Conservation (phyloP, 1,140 invertebrate genomes). For the Orius insidiosus region DNA sequence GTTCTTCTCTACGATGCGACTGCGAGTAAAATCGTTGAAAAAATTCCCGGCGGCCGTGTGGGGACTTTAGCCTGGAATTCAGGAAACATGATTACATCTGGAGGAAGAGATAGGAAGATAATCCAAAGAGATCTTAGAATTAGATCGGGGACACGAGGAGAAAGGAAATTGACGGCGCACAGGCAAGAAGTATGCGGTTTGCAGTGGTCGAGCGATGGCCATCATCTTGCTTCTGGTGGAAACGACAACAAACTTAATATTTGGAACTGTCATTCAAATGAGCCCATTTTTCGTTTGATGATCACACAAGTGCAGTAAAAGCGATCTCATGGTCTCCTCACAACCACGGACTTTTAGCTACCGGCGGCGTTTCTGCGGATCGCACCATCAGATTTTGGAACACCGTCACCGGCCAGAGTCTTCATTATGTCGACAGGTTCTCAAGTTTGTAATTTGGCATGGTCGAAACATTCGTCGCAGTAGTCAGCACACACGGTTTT, state of each 20-base stretch:
- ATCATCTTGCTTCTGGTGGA: constrained; percentile 93
- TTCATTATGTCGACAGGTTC: constrained; percentile 94
- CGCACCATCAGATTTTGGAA: constrained; percentile 97
- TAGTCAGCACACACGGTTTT: constrained; percentile 96
- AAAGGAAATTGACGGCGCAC: constrained; percentile 72
- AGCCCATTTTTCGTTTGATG: constrained; percentile 86
- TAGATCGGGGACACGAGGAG: constrained; percentile 53
- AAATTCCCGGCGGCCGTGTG: constrained; percentile 77
- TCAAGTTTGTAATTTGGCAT: constrained; percentile 94
- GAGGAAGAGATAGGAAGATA: constrained; percentile 85
- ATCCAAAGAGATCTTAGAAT: constrained; percentile 85
- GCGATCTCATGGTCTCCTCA: constrained; percentile 99
- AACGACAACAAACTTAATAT: constrained; percentile 98
- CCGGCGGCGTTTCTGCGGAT: constrained; percentile 95
- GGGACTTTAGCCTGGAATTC: constrained; percentile 92
- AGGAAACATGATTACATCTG: constrained; percentile 87
- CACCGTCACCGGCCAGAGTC: constrained; percentile 91
- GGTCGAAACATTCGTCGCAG: constrained; percentile 97
- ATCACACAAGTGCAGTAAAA: constrained; percentile 95
- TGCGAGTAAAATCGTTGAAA: constrained; percentile 79
- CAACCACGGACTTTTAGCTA: constrained; percentile 92
- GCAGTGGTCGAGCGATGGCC: constrained; percentile 99
- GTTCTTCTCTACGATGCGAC: constrained; percentile 95
- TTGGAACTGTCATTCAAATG: constrained; percentile 82
- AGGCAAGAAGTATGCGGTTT: constrained; percentile 91